phyloP scores from a whole-genome alignment of 1,140 invertebrate species.

The Neuroterus valhalla region DNA sequence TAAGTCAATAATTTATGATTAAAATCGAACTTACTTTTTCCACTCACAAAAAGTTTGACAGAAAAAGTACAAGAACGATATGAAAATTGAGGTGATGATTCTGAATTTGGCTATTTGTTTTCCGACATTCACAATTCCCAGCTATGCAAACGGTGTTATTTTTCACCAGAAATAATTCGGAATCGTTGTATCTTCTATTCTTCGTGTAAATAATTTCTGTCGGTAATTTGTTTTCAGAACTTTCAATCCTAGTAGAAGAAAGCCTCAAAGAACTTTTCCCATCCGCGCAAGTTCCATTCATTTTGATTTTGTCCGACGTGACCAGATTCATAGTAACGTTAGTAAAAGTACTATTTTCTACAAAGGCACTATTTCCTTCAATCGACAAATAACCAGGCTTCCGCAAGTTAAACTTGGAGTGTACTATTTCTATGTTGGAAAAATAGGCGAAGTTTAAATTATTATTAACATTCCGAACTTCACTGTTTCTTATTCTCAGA shows the following conservation, averaged over 20 bases:
- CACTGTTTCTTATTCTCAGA: conserved; percentile 48
- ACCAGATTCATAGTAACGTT: conserved; percentile 58
- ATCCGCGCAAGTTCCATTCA: conserved; percentile 56
- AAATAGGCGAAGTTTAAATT: conserved; percentile 56
- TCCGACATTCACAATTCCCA: conserved; percentile 61
- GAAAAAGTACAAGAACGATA: neutral
- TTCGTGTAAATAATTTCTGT: conserved; percentile 58
- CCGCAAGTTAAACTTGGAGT: conserved; percentile 55
- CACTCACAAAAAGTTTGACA: neutral
- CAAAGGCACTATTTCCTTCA: conserved; percentile 39
- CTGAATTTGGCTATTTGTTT: conserved; percentile 42
- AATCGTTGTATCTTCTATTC: conserved; percentile 5
- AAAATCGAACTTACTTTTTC: neutral
- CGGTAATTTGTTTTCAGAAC: conserved; percentile 54
- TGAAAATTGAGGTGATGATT: neutral
- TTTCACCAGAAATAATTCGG: conserved; percentile 21
- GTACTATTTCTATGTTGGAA: conserved; percentile 48
- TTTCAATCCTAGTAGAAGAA: conserved; percentile 48
- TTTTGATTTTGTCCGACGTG: conserved; percentile 36
- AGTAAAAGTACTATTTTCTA: conserved; percentile 52
- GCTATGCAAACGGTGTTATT: conserved; percentile 64
- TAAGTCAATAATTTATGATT: conserved; percentile 6
- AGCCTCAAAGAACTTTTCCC: conserved; percentile 61
- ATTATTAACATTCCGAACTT: conserved; percentile 46
- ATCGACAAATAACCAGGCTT: conserved; percentile 54